A percentile compares a stretch with the other conserved stretches of the same genome.
These are phyloP conservation scores for Cochlearius cochlearius DNA, from an alignment of 2,113 vertebrate species.

Conservation along the genomic window DNA sequence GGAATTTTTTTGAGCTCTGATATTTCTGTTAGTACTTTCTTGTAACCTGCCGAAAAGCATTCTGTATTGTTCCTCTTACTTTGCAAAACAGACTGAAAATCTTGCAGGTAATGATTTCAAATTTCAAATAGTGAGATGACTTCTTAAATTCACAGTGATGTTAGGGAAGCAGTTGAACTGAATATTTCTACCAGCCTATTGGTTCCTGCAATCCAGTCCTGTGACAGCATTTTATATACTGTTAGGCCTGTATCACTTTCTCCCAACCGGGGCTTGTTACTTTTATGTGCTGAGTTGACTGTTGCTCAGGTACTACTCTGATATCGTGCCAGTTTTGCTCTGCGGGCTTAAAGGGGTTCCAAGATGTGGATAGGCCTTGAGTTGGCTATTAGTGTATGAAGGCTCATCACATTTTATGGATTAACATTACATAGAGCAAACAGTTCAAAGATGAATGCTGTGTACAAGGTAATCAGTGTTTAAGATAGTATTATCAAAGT, in stretches of 20 bases:
- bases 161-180: not conserved
- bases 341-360: not conserved
- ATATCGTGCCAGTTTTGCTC: not conserved
- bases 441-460: not conserved
- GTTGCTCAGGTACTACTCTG: not conserved
- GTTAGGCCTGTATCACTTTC: not conserved
- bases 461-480: not conserved
- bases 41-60: not conserved
- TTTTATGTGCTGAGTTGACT: not conserved
- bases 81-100: not conserved
- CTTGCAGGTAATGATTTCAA: not conserved
- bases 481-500: not conserved
- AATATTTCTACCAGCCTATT: not conserved
- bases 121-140: not conserved
- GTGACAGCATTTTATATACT: accelerated
- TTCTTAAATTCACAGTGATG: not conserved
- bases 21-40: not conserved
- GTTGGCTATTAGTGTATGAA: not conserved
- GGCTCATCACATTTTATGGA: not conserved
- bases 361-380: not conserved
- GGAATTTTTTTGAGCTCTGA: not conserved
- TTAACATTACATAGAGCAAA: not conserved
- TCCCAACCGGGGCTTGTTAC: not conserved
- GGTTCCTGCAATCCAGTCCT: not conserved
- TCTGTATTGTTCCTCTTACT: not conserved